Evolutionary conservation across 2,113 vertebrate species (phyloP).

Genomic region (Thomomys bottae): DNA sequence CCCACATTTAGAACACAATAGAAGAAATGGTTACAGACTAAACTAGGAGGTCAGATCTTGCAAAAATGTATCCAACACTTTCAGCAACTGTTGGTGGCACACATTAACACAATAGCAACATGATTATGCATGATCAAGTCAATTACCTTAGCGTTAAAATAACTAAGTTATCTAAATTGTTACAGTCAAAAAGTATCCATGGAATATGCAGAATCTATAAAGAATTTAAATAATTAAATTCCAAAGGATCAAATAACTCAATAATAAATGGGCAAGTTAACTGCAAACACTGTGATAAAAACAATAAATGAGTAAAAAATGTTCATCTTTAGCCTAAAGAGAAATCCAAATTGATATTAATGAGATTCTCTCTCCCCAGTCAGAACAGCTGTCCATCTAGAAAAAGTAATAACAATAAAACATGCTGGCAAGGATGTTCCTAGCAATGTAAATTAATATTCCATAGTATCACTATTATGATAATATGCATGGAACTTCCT

Average conservation of each 20-base stretch:
- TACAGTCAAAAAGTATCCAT: not conserved
- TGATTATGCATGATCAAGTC: not conserved
- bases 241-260: not conserved
- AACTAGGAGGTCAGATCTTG: not conserved
- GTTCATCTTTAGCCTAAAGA: not conserved
- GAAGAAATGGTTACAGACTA: not conserved
- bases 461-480: no score
- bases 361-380: not conserved
- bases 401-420: not conserved
- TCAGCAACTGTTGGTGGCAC: not conserved
- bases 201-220: not conserved
- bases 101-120: not conserved
- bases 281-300: not conserved
- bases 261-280: not conserved
- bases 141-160: not conserved
- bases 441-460: not conserved
- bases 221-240: not conserved
- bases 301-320: not conserved
- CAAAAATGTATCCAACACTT: not conserved
- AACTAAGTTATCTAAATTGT: not conserved
- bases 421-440: no score
- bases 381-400: not conserved
- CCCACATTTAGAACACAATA: not conserved
- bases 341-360: not conserved
- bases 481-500: not conserved